A percentile compares a stretch with the other conserved stretches of the same genome.
phyloP scores from a whole-genome alignment of 2,113 vertebrate genomes.

The Muntiacus muntjak region DNA sequence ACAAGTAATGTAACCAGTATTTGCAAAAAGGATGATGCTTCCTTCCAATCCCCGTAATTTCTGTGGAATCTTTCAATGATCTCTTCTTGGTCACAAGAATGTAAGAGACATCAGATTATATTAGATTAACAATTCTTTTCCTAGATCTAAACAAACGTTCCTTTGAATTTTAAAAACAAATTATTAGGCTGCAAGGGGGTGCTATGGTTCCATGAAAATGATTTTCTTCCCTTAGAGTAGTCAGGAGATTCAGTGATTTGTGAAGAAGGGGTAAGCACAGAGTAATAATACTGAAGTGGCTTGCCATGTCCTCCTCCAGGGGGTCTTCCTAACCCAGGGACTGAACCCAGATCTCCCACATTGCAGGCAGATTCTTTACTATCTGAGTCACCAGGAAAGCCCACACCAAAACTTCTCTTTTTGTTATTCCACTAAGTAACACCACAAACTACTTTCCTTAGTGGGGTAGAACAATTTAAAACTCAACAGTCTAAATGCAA shows the following conservation, averaged over 20 bases:
- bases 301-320: neutral
- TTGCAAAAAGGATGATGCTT: neutral
- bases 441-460: neutral
- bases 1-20: neutral
- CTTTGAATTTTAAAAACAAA: neutral
- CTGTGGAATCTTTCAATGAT: neutral
- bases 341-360: neutral
- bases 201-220: slow-evolving; percentile 4
- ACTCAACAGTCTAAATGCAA: neutral
- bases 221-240: neutral
- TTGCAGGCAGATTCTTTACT: neutral
- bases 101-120: neutral
- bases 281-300: neutral
- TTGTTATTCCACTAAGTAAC: neutral
- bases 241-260: neutral
- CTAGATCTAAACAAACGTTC: neutral
- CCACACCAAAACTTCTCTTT: neutral
- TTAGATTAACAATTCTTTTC: neutral
- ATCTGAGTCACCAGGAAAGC: neutral
- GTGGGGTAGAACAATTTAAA: neutral
- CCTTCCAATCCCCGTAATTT: neutral
- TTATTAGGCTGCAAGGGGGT: slow-evolving; percentile 16
- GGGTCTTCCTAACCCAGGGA: neutral
- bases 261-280: neutral
- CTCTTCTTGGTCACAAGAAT: neutral